Conservation (phyloP, 1,140 invertebrate species). For the Drosophila kurseongensis region DNA sequence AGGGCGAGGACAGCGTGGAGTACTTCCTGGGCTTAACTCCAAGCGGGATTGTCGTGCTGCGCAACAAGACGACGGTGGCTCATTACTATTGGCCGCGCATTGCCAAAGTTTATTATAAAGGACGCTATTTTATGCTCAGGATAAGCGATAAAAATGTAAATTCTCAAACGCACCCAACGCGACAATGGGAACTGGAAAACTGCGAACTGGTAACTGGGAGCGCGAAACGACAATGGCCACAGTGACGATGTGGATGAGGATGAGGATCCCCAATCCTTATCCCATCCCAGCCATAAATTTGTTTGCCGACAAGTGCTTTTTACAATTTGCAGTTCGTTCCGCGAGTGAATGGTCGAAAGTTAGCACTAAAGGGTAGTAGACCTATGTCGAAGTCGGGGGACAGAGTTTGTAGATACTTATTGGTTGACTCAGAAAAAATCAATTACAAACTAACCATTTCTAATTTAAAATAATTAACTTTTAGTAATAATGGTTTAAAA, state of each 20-base stretch:
- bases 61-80: constrained; percentile 98
- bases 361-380: constrained; percentile 30
- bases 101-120: constrained; percentile 98
- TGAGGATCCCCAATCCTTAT: constrained; percentile 26
- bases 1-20: constrained; percentile 98
- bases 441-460: too few relatives aligned
- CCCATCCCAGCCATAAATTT: constrained; percentile 67
- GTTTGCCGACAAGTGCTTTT: constrained; percentile 69
- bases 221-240: constrained; percentile 42
- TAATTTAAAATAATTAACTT: too few relatives aligned
- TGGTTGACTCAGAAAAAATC: neutral
- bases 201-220: constrained; percentile 19
- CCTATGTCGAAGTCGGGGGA: neutral
- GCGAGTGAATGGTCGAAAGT: constrained; percentile 41
- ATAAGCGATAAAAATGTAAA: constrained; percentile 98
- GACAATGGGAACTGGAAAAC: constrained; percentile 44
- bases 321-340: constrained; percentile 79
- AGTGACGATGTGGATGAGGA: constrained; percentile 46
- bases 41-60: constrained; percentile 97
- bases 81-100: constrained; percentile 99
- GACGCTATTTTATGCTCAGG: constrained; percentile 97
- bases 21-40: constrained; percentile 99
- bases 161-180: constrained; percentile 63
- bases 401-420: neutral
- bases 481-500: too few relatives aligned